Evolutionary conservation across 2,113 vertebrate genomes (phyloP), one percentile per base, ranked within the genome.

Genomic region (Phyllostomus discolor): DNA sequence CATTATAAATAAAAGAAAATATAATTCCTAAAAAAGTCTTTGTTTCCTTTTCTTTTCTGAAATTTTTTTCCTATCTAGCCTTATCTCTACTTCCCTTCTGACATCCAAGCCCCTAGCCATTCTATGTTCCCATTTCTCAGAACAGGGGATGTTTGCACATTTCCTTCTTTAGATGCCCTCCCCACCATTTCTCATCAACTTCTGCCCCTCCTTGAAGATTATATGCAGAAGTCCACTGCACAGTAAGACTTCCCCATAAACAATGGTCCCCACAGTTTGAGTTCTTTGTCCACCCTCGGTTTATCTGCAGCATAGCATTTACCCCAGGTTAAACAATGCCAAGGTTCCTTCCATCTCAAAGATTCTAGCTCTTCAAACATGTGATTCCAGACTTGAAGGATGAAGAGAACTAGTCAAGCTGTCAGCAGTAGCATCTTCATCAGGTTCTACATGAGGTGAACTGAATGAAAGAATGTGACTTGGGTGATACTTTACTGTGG

Each of bases 11-110:
- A 62, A 62, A 62, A 62, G 26, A 62, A 28, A 28, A 28, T 28
- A 62, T 10, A 28, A 62, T 28, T 62, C 26, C 59, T 62, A 28
- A 28, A 26, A n/a, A 24, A 24, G 52, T 38, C 9, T 67, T 35
- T 38, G 33, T 81, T 94, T 86, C 6, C n/a, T 78, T 91, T 86
- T 75, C n/a, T 86, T 73, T 94, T 93, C 76, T 82, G 52, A 85
- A 67, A 50, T 35, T 78, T 67, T 66, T 59, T 54, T 62, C 10
- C 10, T 82, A 7, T n/a, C 81, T 88, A 62, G 48, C 31, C n/a
- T 86, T 82, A 73, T 59, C 73, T 88, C 54, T 64, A 46, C 83
- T 91, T 78, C 46, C 62, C 43, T 59, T 73, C 33, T 92, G 81
- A 85, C 33, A 69, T 2, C 22, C 64, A 72, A 38, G 41, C 20